Percentiles rank a stretch among this genome's conserved stretches.
Conservation (phyloP, 2,888 invertebrate genomes). For the Rosalia funebris region DNA sequence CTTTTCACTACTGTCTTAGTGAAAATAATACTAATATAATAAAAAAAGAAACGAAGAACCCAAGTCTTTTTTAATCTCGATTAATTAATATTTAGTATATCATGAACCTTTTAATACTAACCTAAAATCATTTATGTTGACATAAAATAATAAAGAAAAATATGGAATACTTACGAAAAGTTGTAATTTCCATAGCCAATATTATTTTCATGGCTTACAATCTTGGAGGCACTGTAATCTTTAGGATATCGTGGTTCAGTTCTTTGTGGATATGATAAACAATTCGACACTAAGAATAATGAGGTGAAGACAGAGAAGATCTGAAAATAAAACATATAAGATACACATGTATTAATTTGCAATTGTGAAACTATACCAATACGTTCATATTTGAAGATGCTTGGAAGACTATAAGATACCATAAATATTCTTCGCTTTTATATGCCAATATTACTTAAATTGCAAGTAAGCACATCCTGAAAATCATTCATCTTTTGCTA, state of each 20-base stretch:
- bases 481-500: slow-evolving; percentile 1
- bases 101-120: too few species aligned
- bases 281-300: slow-evolving; percentile 2
- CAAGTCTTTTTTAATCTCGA: too few species aligned
- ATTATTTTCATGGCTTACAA: slow-evolving; percentile 44
- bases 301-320: slow-evolving; percentile 11
- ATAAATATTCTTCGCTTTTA: slow-evolving; percentile 22
- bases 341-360: neutral
- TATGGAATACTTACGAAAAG: slow-evolving; percentile 44
- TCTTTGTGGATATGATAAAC: slow-evolving; percentile 36
- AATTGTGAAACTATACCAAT: slow-evolving; percentile 24
- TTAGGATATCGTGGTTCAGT: slow-evolving; percentile 13
- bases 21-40: too few species aligned
- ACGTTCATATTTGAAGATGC: slow-evolving; percentile 20
- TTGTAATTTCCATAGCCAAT: slow-evolving; percentile 43
- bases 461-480: slow-evolving; percentile 16
- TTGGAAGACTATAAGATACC: slow-evolving; percentile 19
- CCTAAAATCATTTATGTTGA: too few species aligned
- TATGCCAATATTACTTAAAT: slow-evolving; percentile 19
- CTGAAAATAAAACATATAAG: slow-evolving; percentile 18
- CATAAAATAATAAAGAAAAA: too few species aligned
- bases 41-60: too few species aligned
- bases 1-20: too few species aligned
- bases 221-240: slow-evolving; percentile 39
- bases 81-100: too few species aligned